A percentile compares a stretch with the other conserved stretches of the same genome.
phyloP scores from a whole-genome alignment of 2,113 vertebrate genomes.

The Melanerpes formicivorus region DNA sequence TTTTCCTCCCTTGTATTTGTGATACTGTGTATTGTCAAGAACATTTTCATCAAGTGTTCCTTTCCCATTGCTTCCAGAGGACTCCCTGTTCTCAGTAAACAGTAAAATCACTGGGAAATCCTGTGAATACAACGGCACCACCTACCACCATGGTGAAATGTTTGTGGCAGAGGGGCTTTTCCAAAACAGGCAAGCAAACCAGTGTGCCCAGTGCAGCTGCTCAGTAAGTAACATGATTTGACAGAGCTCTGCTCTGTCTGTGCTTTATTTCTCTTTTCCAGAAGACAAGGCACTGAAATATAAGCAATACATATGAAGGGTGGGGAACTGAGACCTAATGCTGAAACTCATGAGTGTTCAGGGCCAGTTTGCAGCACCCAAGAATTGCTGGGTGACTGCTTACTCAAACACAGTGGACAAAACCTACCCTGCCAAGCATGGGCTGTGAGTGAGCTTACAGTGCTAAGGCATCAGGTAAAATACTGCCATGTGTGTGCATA shows the following conservation, averaged over 20 bases:
- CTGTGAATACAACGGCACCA: conserved; percentile 81
- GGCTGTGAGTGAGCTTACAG: background rate
- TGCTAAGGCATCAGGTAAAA: conserved; percentile 21
- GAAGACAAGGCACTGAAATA: background rate
- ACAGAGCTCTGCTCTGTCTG: background rate
- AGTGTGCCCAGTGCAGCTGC: conserved; percentile 84
- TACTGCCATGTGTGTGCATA: background rate
- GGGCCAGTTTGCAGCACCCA: background rate
- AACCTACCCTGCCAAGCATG: background rate
- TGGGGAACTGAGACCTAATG: background rate
- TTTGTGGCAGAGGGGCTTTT: conserved; percentile 83
- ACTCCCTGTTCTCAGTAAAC: conserved; percentile 71
- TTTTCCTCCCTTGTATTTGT: background rate
- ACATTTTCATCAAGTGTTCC: background rate
- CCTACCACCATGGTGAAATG: conserved; percentile 80
- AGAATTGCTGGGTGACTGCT: background rate
- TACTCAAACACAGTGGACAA: background rate
- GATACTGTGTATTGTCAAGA: background rate
- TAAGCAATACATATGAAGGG: background rate
- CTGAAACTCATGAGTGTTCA: background rate
- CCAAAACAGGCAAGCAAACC: conserved; percentile 81
- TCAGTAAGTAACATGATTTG: conserved; percentile 74
- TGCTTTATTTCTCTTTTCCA: background rate
- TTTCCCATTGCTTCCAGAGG: conserved; percentile 72
- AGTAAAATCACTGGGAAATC: conserved; percentile 77